phyloP scores from a whole-genome alignment of 2,113 vertebrate species.

The Ailurus styani region DNA sequence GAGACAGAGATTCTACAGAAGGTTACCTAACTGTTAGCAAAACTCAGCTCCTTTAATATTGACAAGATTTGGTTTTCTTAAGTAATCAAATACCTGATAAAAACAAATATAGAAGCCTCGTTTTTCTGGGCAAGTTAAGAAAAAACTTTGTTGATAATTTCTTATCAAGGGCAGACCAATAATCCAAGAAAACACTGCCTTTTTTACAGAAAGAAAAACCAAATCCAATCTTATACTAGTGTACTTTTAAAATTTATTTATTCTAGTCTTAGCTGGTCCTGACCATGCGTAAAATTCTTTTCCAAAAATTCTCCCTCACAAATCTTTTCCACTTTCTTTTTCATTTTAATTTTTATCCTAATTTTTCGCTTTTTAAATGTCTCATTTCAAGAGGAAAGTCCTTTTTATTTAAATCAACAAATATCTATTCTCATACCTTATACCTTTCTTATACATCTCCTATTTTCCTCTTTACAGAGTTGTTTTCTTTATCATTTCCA shows the following conservation, averaged over 20 bases:
- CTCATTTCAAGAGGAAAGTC: background rate
- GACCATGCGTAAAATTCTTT: background rate
- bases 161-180: background rate
- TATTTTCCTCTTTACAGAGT: background rate
- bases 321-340: background rate
- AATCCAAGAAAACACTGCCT: background rate
- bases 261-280: background rate
- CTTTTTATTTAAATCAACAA: background rate
- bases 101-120: background rate
- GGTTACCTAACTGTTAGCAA: background rate
- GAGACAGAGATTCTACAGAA: background rate
- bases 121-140: background rate
- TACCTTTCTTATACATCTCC: background rate
- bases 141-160: background rate
- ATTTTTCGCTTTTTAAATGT: background rate
- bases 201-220: background rate
- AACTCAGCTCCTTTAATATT: background rate
- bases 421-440: background rate
- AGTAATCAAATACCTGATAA: background rate
- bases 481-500: background rate
- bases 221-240: background rate
- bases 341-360: background rate
- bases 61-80: background rate
- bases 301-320: background rate
- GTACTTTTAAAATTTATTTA: background rate